Evolutionary conservation across 2,797 vertebrate species (phyloP).

Genomic region (Lagorchestes hirsutus): DNA sequence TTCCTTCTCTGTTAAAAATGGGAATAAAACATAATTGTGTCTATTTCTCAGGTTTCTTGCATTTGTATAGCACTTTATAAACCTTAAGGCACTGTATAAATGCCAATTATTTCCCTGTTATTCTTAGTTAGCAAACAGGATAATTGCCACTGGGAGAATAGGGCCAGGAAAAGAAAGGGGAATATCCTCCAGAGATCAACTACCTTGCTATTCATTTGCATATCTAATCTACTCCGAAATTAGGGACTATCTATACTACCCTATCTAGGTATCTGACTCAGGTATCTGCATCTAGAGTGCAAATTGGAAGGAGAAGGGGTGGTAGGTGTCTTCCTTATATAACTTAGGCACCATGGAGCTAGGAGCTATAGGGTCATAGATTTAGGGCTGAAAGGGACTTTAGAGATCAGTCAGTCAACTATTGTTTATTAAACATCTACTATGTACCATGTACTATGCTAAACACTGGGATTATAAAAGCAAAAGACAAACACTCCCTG

Average conservation of each 20-base stretch:
- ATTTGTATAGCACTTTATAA: background rate
- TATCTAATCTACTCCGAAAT: background rate
- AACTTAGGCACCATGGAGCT: background rate
- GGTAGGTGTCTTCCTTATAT: background rate
- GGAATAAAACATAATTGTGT: background rate
- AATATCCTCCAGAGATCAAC: background rate
- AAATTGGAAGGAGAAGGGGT: background rate
- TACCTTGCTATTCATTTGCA: background rate
- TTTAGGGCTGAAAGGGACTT: background rate
- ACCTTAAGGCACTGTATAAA: background rate
- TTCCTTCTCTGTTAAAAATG: constrained; percentile 2
- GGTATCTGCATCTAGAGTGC: background rate
- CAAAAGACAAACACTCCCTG: background rate
- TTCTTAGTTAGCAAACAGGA: background rate
- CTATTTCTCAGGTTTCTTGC: background rate
- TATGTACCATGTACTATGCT: background rate
- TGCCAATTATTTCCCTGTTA: background rate
- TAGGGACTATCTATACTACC: background rate
- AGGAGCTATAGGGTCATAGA: background rate
- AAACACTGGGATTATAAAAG: background rate
- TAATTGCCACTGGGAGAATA: background rate
- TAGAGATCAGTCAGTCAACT: background rate
- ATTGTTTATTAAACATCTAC: background rate
- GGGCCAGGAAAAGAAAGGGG: background rate
- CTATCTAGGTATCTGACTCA: too few relatives aligned